phyloP scores from a whole-genome alignment of 2,888 invertebrate genomes.

The Apodemia zela region DNA sequence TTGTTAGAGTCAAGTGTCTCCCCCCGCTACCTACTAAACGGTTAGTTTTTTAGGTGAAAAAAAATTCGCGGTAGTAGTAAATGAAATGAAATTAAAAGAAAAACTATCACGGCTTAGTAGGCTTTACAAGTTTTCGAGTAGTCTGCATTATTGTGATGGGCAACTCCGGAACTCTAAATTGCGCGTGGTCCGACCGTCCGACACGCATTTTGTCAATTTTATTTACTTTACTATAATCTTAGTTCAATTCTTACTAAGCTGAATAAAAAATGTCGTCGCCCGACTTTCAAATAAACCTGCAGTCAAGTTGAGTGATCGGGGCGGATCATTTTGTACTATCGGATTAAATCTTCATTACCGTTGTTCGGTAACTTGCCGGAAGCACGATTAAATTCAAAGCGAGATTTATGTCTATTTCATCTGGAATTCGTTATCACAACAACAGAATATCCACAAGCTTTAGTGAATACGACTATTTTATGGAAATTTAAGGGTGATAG shows the following conservation, averaged over 20 bases:
- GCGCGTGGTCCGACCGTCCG: too few species aligned
- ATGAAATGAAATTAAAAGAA: too few species aligned
- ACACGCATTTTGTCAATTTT: too few species aligned
- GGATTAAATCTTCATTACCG: constrained; percentile 69
- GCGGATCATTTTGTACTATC: constrained; percentile 54
- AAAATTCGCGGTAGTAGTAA: too few species aligned
- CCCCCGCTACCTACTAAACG: too few species aligned
- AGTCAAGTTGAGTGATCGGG: constrained; percentile 45
- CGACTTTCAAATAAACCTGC: constrained; percentile 1
- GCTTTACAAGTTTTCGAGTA: too few species aligned
- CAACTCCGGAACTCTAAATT: too few species aligned
- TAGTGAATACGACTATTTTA: constrained; percentile 53
- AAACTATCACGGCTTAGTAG: too few species aligned
- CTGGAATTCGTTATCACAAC: constrained; percentile 53
- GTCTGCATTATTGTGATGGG: too few species aligned
- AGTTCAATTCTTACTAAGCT: not conserved
- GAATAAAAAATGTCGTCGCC: not conserved
- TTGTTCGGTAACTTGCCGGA: constrained; percentile 52
- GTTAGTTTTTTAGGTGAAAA: too few species aligned
- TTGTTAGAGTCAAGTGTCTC: too few species aligned
- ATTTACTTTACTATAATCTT: too few species aligned
- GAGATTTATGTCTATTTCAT: constrained; percentile 54
- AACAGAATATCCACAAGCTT: constrained; percentile 46
- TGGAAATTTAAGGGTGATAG: constrained; percentile 42
- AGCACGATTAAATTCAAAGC: constrained; percentile 52